Evolutionary conservation across 2,797 vertebrate genomes (phyloP), one percentile per base, ranked within the genome.

Genomic region (Calcarius lapponicus): DNA sequence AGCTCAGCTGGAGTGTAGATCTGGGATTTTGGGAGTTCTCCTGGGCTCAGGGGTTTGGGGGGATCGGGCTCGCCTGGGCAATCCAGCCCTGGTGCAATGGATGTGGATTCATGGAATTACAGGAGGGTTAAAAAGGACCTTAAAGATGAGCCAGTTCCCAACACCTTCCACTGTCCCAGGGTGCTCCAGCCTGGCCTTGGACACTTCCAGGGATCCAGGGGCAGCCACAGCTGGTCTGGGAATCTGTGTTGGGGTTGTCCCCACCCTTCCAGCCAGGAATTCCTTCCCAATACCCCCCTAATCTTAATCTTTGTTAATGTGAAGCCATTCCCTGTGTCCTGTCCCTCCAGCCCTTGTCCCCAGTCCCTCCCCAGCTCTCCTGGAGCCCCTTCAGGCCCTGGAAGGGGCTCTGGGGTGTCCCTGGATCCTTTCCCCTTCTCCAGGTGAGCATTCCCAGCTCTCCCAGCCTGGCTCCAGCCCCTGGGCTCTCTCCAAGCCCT

Each of bases 1-100:
- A 8, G 56, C 29, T 24, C 79, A 8, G 4, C 3, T 0, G 2
- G 6, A 6, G 17, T 0, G 42, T 0, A 7, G 32, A 21, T 1
- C 1, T 29, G 17, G 64, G 47, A 21, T 34, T 32, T 19, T 16
- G 29, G 1, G 11, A 19, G 31, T 9, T 53, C 24, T 34, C 6
- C 26, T 10, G 57, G 25, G 7, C 7, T 56, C 34, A 24, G 48
- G 73, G 5, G 73, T 28, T 50, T n/a, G 36, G 4, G 5, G 42
- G 73, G 36, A 17, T 12, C 4, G 9, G 56, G 28, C 21, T 74
- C 1, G 2, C 28, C 17, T 9, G 40, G 28, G 51, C 17, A 21
- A 38, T 38, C 26, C 61, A 47, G 32, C 32, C 7, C n/a, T 57
- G 74, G 9, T 2, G 13, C 10, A 1, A 5, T 17, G 45, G 34